Evolutionary conservation across 2,888 invertebrate genomes (phyloP), one percentile per base, ranked within the genome.

Genomic region (Pseudanteris insignis): DNA sequence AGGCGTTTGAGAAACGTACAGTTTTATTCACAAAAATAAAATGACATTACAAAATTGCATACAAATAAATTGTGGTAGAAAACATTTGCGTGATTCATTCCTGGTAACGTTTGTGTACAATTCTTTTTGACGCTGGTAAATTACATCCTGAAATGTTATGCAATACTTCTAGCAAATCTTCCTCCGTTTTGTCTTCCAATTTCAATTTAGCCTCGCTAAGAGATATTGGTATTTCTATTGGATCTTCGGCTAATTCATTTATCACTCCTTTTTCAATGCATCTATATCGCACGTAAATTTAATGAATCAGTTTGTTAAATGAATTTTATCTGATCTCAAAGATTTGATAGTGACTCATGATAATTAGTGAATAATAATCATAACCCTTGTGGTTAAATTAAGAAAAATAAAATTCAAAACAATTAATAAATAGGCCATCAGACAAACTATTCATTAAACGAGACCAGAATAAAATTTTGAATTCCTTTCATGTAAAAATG

Each of bases 201-300:
- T 78, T 80, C 10, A 69, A 63, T 46, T 70, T 71, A n/a, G 79
- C 80, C 60, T 81, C 77, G 3, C 69, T 67, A 46, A 76, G 75
- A 2, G 75, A 76, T 37, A 79, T 65, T 1, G 82, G 81, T 8
- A 68, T 67, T 34, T 83, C 82, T 24, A 81, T 51, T 21, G 74
- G 74, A 54, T 84, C 83, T n/a, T n/a, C n/a, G 8, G 29, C 2
- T 13, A 81, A 78, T 50, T 82, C 78, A 64, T 81, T 81, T 47
- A 84, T 80, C 60, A 81, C 74, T 63, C 83, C 83, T 60, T 83
- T 81, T 65, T 84, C 84, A 9, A 84, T 78, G 67, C 84, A 84
- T 64, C 83, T 83, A 34, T 24, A 24, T 36, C 12, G 8, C 14
- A 34, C 12, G 2, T 30, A 5, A 12, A 11, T 30, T 30, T 7